phyloP scores from a whole-genome alignment of 2,888 invertebrate genomes.

The Leucophenga maculata region DNA sequence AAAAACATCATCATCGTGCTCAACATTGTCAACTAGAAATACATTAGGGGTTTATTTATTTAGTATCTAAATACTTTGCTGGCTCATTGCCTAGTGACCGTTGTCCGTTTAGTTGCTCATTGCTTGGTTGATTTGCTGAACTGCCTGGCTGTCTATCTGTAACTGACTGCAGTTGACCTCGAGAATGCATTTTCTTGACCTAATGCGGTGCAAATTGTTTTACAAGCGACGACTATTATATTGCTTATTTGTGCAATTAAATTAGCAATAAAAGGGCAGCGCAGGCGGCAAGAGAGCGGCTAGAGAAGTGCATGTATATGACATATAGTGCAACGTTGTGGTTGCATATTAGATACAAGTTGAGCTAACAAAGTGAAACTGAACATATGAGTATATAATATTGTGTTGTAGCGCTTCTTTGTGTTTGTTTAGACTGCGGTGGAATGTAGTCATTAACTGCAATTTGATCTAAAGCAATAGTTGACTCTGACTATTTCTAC shows the following conservation, averaged over 20 bases:
- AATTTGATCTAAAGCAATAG: constrained; percentile 5
- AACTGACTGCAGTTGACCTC: constrained; percentile 42
- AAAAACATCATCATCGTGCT: too few relatives aligned
- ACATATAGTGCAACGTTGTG: constrained; percentile 11
- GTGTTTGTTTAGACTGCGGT: neutral
- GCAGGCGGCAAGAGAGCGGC: neutral
- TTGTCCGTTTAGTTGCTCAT: neutral
- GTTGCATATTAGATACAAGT: too few relatives aligned
- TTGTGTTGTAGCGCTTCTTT: neutral
- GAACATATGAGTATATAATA: neutral
- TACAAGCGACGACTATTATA: constrained; percentile 29
- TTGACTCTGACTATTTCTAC: neutral
- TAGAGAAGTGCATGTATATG: constrained; percentile 20
- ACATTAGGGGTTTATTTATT: constrained; percentile 23
- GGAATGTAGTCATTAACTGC: neutral
- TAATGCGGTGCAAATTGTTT: constrained; percentile 47
- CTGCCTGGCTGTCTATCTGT: constrained; percentile 21
- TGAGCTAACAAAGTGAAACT: too few relatives aligned
- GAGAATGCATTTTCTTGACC: constrained; percentile 47
- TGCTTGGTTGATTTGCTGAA: neutral
- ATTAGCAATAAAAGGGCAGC: constrained; percentile 34
- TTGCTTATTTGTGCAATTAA: constrained; percentile 43
- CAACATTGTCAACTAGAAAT: constrained; percentile 11
- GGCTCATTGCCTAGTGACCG: neutral
- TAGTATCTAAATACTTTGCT: neutral